phyloP scores from a whole-genome alignment of 1,140 invertebrate genomes.

The Streblospio benedicti region DNA sequence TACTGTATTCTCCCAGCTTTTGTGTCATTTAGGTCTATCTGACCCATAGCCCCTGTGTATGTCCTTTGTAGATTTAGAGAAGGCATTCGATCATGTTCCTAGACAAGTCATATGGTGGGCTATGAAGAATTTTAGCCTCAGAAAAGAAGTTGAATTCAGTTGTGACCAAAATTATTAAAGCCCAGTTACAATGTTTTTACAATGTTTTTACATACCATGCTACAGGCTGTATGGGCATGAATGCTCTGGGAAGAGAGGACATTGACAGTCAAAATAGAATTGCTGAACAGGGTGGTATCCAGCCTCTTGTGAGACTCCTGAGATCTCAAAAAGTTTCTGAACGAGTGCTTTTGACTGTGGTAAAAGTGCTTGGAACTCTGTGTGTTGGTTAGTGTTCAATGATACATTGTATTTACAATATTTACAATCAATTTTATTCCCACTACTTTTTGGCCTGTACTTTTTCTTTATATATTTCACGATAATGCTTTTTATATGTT shows the following conservation, averaged over 20 bases:
- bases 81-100: no score
- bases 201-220: no score
- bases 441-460: neutral
- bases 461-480: neutral
- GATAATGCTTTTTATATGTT: no score
- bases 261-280: constrained; percentile 44
- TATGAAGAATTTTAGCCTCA: no score
- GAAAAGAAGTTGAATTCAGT: no score
- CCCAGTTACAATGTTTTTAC: no score
- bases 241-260: constrained; percentile 40
- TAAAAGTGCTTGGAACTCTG: constrained; percentile 43
- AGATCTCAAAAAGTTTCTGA: constrained; percentile 34
- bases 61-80: no score
- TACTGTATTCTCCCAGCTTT: no score
- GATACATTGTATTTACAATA: neutral
- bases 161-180: no score
- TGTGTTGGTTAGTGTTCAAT: constrained; percentile 40
- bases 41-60: no score
- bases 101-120: no score
- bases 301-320: constrained; percentile 39
- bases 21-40: no score
- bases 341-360: constrained; percentile 39
- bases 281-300: constrained; percentile 39
- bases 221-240: constrained; percentile 37
- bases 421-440: neutral